Evolutionary conservation across 1,140 invertebrate species (phyloP).

Genomic region (Trichogramma pretiosum): DNA sequence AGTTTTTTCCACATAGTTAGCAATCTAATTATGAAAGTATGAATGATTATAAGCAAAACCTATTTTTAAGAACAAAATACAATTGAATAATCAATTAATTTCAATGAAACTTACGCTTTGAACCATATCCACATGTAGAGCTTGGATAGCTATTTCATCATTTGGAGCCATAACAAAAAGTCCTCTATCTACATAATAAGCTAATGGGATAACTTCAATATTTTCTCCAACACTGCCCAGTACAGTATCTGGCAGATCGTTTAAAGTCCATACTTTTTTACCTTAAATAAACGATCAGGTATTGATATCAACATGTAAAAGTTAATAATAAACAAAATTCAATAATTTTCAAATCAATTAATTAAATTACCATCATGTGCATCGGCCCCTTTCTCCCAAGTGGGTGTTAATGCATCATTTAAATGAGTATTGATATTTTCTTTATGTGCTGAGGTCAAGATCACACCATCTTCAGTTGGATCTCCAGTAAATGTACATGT

Average conservation of each 20-base stretch:
- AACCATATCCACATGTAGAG: slow-evolving; percentile 7
- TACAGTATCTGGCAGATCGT: slow-evolving; percentile 18
- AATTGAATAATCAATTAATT: slow-evolving; percentile 10
- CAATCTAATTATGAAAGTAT: slow-evolving; percentile 24
- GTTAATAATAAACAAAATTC: too few species aligned
- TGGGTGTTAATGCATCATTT: slow-evolving; percentile 25
- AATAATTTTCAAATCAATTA: slow-evolving; percentile 5
- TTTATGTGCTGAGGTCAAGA: slow-evolving; percentile 20
- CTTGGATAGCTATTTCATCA: not conserved
- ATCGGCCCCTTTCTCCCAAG: slow-evolving; percentile 16
- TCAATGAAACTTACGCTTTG: slow-evolving; percentile 6
- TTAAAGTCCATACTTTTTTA: slow-evolving; percentile 19
- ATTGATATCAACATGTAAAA: too few species aligned
- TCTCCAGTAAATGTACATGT: slow-evolving; percentile 23
- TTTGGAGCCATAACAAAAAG: slow-evolving; percentile 11
- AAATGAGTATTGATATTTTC: slow-evolving; percentile 30
- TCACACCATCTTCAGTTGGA: slow-evolving; percentile 25
- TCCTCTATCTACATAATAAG: not conserved
- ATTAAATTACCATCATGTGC: not conserved
- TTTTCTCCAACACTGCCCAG: slow-evolving; percentile 31
- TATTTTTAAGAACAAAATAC: too few species aligned
- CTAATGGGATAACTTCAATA: slow-evolving; percentile 17
- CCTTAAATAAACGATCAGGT: slow-evolving; percentile 27
- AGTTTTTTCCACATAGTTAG: slow-evolving; percentile 23
- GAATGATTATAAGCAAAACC: too few species aligned